Base-by-base conservation (phyloP, 2,888 invertebrate species). In the Hoplodrina blanda region DNA sequence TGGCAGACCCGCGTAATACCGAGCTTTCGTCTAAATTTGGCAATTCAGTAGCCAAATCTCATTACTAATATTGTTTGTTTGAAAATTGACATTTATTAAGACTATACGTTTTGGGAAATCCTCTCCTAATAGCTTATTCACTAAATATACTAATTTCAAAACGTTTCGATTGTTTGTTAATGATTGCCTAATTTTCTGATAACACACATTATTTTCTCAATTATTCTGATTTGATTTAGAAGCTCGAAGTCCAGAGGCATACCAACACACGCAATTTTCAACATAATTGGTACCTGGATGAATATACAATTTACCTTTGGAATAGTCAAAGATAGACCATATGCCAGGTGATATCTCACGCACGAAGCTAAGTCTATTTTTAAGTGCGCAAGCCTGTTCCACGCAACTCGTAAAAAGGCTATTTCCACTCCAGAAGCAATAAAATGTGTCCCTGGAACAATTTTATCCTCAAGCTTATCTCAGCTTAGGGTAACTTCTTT, bases 391-490 rank as follows among this genome's bases (percentile, higher is more conserved):
- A 76, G 82, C 84, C 86, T 86, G 85, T 87, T 85, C 73, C 76
- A 76, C 83, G 80, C 82, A 77, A 85, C 85, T 91, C 90, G 88
- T 91, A 90, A 90, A 91, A 89, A 86, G 83, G 86, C 85, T 87
- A 90, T 91, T 91, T 88, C 87, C 87, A 85, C 85, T 85, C 78
- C 77, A 80, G 85, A 86, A 85, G 89, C 83, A 87, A 89, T 92
- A 91, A 91, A 91, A 87, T 81, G 81, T 88, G 85, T 87, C 87
- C 84, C 82, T 83, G 85, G 87, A 87, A 88, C 80, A 81, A 83
- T 86, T 86, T 86, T 88, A 87, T 88, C 85, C 85, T 76, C 71
- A 75, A 78, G 80, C 86, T 86, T 90, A 87, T 88, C 87, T 87
- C 74, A 79, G 86, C 87, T 88, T 85, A 86, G 84, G 78, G 85